These are phyloP conservation scores for Glyptemys insculpta DNA, from an alignment of 2,797 vertebrate species.

Conservation along the genomic window DNA sequence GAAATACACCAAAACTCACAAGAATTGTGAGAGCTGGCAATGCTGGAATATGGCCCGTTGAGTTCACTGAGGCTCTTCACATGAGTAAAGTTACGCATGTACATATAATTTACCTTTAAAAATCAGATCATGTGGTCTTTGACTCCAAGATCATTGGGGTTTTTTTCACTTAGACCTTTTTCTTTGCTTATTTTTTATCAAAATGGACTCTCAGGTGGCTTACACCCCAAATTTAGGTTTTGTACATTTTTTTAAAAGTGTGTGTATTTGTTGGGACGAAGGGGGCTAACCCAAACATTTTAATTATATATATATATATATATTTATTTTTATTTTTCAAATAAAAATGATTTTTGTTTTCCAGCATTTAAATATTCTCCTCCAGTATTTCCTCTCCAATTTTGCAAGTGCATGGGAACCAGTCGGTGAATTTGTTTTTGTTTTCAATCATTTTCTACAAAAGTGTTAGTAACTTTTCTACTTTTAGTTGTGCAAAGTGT, in stretches of 20 bases:
- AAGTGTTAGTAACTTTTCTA: not conserved
- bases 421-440: not conserved
- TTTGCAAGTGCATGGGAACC: constrained; percentile 4
- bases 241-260: constrained; percentile 18
- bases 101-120: constrained; percentile 66
- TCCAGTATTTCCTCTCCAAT: not conserved
- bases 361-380: constrained; percentile 22
- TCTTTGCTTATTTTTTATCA: constrained; percentile 69
- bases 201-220: constrained; percentile 70
- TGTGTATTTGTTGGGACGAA: constrained; percentile 2
- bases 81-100: constrained; percentile 33
- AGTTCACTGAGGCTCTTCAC: constrained; percentile 61
- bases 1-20: constrained; percentile 27
- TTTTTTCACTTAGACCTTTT: constrained; percentile 67
- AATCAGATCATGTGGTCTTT: constrained; percentile 49
- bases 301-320: not conserved
- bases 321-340: not conserved
- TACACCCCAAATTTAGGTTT: constrained; percentile 61
- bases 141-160: constrained; percentile 51
- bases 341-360: not conserved
- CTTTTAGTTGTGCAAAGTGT: not conserved
- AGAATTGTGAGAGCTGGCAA: constrained; percentile 22
- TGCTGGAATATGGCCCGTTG: constrained; percentile 53
- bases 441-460: too few relatives aligned
- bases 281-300: constrained; percentile 40